Evolutionary conservation across 2,797 vertebrate genomes (phyloP).

Genomic region (Siniperca scherzeri): DNA sequence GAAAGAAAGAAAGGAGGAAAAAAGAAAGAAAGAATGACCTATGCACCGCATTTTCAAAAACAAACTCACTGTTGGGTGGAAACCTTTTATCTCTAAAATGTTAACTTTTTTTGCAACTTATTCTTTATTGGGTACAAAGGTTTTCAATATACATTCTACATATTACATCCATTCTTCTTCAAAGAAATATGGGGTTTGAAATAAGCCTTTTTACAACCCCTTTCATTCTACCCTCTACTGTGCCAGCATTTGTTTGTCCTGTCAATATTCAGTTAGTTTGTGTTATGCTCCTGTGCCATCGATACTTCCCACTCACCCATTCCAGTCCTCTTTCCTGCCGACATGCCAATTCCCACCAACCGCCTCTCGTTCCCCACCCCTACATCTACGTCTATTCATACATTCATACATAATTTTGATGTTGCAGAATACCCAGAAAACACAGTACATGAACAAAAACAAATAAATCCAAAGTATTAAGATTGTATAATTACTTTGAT

Average conservation of each 20-base stretch:
- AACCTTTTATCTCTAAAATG: neutral
- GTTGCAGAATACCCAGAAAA: no score
- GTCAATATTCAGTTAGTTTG: no score
- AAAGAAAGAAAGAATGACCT: neutral
- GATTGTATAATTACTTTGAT: neutral
- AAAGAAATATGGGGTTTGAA: no score
- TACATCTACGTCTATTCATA: neutral
- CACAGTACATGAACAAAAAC: neutral
- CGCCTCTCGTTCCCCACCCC: neutral
- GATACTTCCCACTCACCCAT: no score
- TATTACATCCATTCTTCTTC: no score
- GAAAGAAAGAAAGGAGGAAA: slow-evolving; percentile 18
- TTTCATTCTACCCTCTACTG: no score
- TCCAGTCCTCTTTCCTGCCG: no score
- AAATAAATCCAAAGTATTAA: neutral
- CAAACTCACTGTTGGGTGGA: neutral
- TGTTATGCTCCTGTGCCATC: no score
- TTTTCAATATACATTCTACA: neutral
- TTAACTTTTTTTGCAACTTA: neutral
- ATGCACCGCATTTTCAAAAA: neutral
- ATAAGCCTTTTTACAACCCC: no score
- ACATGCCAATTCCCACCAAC: no score
- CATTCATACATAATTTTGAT: no score
- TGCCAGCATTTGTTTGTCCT: no score
- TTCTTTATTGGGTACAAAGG: neutral